Evolutionary conservation across 2,113 vertebrate species (phyloP), one percentile per base, ranked within the genome.

Genomic region (Sterna hirundo): DNA sequence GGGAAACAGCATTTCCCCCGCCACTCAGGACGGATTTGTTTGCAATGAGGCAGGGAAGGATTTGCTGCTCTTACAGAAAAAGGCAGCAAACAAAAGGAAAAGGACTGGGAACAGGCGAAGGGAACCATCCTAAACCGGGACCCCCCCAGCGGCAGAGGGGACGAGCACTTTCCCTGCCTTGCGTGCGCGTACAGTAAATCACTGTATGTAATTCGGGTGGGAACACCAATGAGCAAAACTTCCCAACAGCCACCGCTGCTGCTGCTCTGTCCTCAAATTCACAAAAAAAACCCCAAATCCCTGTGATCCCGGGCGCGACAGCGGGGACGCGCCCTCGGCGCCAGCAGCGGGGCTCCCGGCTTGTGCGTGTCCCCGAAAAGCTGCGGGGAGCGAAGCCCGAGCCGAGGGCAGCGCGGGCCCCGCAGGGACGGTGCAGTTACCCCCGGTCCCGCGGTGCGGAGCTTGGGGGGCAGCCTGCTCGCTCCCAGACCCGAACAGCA

Each of bases 261-360:
- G 32, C 42, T 12, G 26, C 44, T 26, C 64, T 19, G 5, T 15
- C 34, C 74, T 29, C 47, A 29, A 27, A 4, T 2, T 29, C 54
- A 21, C 19, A 8, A 6, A 2, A 2, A 13, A 2, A 5, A n/a
- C 29, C 23, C 9, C 26, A 2, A 8, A 8, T 2, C 32, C 32
- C 54, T 6, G 2, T 2, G 7, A 20, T 26, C 57, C 49, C 2
- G 0, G 16, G 17, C 0, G 3, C 0, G 14, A 19, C 1, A 2
- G 51, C 4, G 2, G 26, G 25, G 30, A 42, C 40, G 42, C 10
- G 40, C 42, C 54, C 30, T 36, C 0, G 0, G 44, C 1, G 1
- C 20, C 49, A 15, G 84, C 78, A n/a, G 44, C 34, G 4, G 1
- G 12, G 47, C 34, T 15, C 3, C 2, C 17, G 11, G 2, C 68